Evolutionary conservation across 2,888 invertebrate genomes (phyloP), one percentile per base, ranked within the genome.

Genomic region (Hypomecis atomaria): DNA sequence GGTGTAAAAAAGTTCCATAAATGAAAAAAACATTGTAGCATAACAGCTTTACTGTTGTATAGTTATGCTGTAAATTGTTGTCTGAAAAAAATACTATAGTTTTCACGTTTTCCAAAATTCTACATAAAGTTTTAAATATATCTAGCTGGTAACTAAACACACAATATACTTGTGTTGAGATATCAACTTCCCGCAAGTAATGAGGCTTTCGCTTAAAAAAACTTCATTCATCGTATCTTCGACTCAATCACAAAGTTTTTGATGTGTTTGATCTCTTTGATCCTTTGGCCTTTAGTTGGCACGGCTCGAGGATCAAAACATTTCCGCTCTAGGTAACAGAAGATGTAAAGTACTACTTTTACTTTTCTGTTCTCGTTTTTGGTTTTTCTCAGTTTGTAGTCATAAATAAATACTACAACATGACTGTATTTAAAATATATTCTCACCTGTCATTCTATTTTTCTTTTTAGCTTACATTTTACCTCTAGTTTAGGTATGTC

Each of bases 201-300:
- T 34, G 5, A 23, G 10, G 34, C 11, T 33, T 0, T 37, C 49
- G 11, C n/a, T 37, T 37, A 9, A 11, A 11, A n/a, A 11, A 11
- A 13, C 36, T 5, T 11, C 10, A 10, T 5, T 10, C 9, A 9
- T 23, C 40, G 10, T 33, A 3, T 52, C 4, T 42, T 9, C 3
- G 40, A 6, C 37, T 57, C 40, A 40, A 57, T 57, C 48, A 42
- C 13, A 36, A 58, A 50, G 49, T 58, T 58, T 43, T 10, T n/a
- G 37, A 13, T 13, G 10, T 43, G 7, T 48, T 34, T 40, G 40
- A 57, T 55, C 54, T 8, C 55, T 56, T 56, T 47, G 56, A 56
- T 47, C 38, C 55, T 44, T 8, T 6, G 6, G 10, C 34, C 7
- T 23, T 10, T 42, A 33, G 33, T 40, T 38, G 23, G 33, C 52